Percentiles rank a stretch among this genome's conserved stretches.
Conservation (phyloP, 2,888 invertebrate species). For the Ctenicera cuprea region DNA sequence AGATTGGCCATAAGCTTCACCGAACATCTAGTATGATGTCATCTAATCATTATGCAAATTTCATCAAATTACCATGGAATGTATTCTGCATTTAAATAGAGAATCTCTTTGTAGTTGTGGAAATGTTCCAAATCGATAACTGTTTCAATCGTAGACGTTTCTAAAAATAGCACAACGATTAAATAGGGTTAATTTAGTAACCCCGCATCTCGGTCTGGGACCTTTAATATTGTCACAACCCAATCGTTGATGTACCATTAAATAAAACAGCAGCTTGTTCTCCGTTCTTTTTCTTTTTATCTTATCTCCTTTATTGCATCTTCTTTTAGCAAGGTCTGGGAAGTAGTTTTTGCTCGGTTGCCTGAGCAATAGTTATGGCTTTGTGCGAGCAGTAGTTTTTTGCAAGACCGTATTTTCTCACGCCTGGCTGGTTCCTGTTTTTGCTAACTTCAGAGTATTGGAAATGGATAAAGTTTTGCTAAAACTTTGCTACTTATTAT, state of each 20-base stretch:
- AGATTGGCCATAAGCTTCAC: too few species aligned
- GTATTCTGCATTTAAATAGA: neutral
- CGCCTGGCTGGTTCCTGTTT: constrained; percentile 57
- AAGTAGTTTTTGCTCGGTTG: constrained; percentile 56
- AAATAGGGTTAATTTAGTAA: constrained; percentile 23
- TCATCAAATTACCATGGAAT: too few species aligned
- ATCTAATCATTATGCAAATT: too few species aligned
- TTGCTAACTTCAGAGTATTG: constrained; percentile 58
- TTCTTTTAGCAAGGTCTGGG: constrained; percentile 47
- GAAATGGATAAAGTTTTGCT: constrained; percentile 58
- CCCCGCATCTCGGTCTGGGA: constrained; percentile 6
- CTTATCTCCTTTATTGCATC: constrained; percentile 38
- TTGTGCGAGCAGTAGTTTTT: constrained; percentile 57
- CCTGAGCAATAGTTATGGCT: constrained; percentile 60
- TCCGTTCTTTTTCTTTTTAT: constrained; percentile 31
- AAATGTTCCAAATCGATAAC: constrained; percentile 6
- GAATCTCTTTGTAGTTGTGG: neutral
- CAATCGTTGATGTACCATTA: constrained; percentile 41
- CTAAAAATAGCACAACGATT: constrained; percentile 9
- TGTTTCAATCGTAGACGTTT: neutral
- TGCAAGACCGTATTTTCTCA: constrained; percentile 59
- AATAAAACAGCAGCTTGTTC: constrained; percentile 41
- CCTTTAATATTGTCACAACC: constrained; percentile 30
- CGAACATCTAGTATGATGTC: too few species aligned
- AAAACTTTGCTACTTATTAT: constrained; percentile 49